A percentile compares a stretch with the other conserved stretches of the same genome.
Evolutionary conservation across 2,888 invertebrate species (phyloP).

Genomic region (Spodoptera picta): DNA sequence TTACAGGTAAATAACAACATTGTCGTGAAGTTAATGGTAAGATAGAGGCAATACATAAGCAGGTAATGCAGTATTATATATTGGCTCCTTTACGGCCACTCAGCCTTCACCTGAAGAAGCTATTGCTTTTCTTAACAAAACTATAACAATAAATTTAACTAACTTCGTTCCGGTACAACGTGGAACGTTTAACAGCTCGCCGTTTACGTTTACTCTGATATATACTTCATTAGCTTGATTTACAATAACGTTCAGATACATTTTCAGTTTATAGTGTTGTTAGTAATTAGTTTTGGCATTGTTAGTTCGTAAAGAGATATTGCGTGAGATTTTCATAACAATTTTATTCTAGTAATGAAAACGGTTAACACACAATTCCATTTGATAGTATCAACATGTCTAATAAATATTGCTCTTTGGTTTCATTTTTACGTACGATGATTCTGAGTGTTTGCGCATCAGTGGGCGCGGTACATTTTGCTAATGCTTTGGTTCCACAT

Average conservation of each 20-base stretch:
- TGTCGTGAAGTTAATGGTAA: constrained; percentile 53
- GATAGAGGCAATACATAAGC: constrained; percentile 61
- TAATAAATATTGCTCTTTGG: neutral
- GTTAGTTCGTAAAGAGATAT: constrained; percentile 38
- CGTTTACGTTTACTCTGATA: constrained; percentile 69
- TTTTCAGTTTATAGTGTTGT: constrained; percentile 49
- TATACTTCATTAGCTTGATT: constrained; percentile 68
- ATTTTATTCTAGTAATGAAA: too few species aligned
- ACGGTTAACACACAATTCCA: too few species aligned
- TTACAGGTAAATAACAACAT: constrained; percentile 71
- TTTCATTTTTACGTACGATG: constrained; percentile 1
- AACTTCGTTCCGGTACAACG: constrained; percentile 75
- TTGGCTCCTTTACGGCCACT: constrained; percentile 70
- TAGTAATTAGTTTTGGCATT: constrained; percentile 45
- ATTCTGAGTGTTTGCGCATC: neutral
- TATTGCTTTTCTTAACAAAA: constrained; percentile 78
- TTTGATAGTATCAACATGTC: neutral
- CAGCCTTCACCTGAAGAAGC: constrained; percentile 67
- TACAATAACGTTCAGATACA: constrained; percentile 52
- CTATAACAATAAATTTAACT: constrained; percentile 81
- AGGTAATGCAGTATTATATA: constrained; percentile 71
- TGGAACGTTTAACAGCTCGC: constrained; percentile 75
- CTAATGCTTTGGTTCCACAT: constrained; percentile 17
- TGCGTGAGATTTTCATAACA: constrained; percentile 27
- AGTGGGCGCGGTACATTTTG: neutral